Evolutionary conservation across 2,113 vertebrate genomes (phyloP).

Genomic region (Chaenocephalus aceratus): DNA sequence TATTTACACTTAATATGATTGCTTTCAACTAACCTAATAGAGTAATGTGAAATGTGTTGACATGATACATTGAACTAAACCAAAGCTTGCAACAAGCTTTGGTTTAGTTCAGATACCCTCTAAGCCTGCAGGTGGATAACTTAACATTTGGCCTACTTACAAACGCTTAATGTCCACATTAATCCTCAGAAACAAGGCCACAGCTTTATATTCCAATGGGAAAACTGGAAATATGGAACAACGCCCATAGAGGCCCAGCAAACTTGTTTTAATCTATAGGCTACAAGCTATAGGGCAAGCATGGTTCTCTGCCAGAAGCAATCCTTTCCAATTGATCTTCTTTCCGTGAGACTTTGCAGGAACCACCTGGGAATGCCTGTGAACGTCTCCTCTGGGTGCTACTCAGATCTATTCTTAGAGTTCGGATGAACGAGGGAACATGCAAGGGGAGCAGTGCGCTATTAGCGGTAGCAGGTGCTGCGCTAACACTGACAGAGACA

Average conservation of each 20-base stretch:
- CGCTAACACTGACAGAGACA: constrained; percentile 48
- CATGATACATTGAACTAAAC: too few species aligned
- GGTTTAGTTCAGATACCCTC: background rate
- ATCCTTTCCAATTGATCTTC: constrained; percentile 37
- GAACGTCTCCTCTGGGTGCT: constrained; percentile 37
- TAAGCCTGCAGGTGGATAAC: constrained; percentile 11
- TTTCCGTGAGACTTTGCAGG: constrained; percentile 39
- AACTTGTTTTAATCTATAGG: background rate
- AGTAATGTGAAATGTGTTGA: too few species aligned
- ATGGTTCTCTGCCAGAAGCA: constrained; percentile 3
- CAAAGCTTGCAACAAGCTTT: background rate
- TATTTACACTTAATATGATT: too few species aligned
- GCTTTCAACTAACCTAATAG: too few species aligned
- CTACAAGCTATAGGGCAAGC: background rate
- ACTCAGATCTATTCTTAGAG: constrained; percentile 46
- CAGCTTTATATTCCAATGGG: background rate
- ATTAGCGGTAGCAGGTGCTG: constrained; percentile 33
- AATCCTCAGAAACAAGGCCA: constrained; percentile 45
- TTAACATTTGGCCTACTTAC: constrained; percentile 11
- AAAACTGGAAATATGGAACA: background rate
- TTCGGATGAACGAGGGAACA: constrained; percentile 40
- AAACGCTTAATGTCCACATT: background rate
- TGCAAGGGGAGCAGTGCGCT: constrained; percentile 11
- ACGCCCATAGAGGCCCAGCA: background rate
- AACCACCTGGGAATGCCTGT: constrained; percentile 42